Evolutionary conservation across 2,888 invertebrate genomes (phyloP), one percentile per base, ranked within the genome.

Genomic region (Bedellia somnulentella): DNA sequence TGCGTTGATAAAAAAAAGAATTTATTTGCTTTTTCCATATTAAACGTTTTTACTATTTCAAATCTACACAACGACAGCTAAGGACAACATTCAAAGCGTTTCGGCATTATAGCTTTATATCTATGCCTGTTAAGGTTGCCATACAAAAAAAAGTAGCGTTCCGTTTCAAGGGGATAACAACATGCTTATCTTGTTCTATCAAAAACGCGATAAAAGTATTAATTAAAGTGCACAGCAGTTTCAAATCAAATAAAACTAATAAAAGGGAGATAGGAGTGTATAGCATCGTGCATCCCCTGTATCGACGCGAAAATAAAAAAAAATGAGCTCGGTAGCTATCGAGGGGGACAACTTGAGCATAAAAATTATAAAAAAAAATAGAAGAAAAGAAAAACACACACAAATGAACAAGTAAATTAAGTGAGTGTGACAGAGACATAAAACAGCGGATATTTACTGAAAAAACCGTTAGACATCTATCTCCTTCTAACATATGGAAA

Each of bases 211-310:
- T n/a, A n/a, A n/a, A n/a, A n/a, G n/a, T n/a, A n/a, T n/a, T n/a
- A n/a, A n/a, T n/a, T n/a, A n/a, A n/a, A n/a, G n/a, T n/a, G n/a
- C n/a, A n/a, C n/a, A n/a, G n/a, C n/a, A n/a, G n/a, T n/a, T n/a
- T n/a, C n/a, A n/a, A n/a, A n/a, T n/a, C n/a, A n/a, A n/a, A n/a
- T n/a, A n/a, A n/a, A n/a, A 24, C 5, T 11, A 11, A 18, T 12
- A 15, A 21, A 51, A 56, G 59, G 63, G 64, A 66, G 62, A 50
- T 56, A 59, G 66, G 61, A 60, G 61, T 52, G 56, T 54, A 49
- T 61, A 73, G 75, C 71, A 75, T 64, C 75, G 75, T 75, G 75
- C 75, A 75, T 75, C 75, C 75, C 75, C 75, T 64, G 66, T 58
- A 56, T 61, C 56, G 66, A 61, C 73, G 71, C 71, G 71, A 66